Evolutionary conservation across 92 coral and sea anemone species (phyloP), one percentile per base, ranked within the genome.

Genomic region (Actinernus sp.): DNA sequence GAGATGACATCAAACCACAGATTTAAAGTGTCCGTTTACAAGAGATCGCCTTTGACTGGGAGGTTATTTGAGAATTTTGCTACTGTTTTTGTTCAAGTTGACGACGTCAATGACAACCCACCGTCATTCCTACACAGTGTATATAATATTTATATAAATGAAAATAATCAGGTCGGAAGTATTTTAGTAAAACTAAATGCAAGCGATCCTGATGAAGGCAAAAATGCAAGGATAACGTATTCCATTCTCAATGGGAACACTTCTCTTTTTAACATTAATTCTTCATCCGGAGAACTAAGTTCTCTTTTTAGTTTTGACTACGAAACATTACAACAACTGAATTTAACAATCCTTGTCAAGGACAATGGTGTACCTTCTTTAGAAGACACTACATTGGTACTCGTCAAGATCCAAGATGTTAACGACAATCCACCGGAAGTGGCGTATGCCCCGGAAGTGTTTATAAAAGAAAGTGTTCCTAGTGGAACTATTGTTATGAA

Each of bases 341-440:
- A 79, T 33, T 31, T 79, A 44, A 79, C 80, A 23, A 57, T 79
- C 33, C 65, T 41, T 20, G 86, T 80, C n/a, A 46, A 27, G 28
- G 86, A 79, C 51, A 71, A 65, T 23, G 86, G 86, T 31, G 48
- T 24, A 22, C 86, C 66, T 9, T 47, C 80, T 22, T 67, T 79
- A 19, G 78, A 58, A 32, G 55, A 33, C 43, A 71, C 70, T 55
- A 30, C 62, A 19, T 59, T 73, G 1, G 56, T 79, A 40, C 37
- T 61, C 19, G 52, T 79, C 23, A 53, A 44, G 51, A 79, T 71
- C 58, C 71, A 58, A 67, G 86, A 79, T 38, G 47, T 59, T n/a
- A 79, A 79, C 17, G 86, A 79, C 33, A 79, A 79, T 39, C n/a
- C 60, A 10, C 86, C 86, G 18, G 12, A 51, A 25, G 37, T 79